Evolutionary conservation across 2,113 vertebrate species (phyloP), one percentile per base, ranked within the genome.

Genomic region (Stomatorhinus ivindoensis): DNA sequence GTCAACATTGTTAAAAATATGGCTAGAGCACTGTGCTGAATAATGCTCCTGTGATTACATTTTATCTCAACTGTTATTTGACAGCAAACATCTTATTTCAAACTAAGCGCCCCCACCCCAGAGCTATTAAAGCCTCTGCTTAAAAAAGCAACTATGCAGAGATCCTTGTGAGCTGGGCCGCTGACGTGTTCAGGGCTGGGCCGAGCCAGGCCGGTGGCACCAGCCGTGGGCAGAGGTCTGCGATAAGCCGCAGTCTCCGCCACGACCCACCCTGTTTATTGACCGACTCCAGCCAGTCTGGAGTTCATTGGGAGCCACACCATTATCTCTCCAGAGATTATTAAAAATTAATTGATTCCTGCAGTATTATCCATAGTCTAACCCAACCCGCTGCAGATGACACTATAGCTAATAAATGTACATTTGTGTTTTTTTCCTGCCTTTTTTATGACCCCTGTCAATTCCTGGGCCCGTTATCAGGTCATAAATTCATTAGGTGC

Each of bases 201-300:
- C n/a, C 46, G 31, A 27, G 35, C 51, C 61, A 1, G 73, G 88
- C 73, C 53, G 51, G 51, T n/a, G 88, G 88, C n/a, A 35, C 73
- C 51, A 48, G 88, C 88, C n/a, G 24, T 58, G 76, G 53, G 35
- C 58, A 58, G 21, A 42, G 80, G 46, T 85, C 61, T 31, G n/a
- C 10, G 88, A 89, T 89, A 89, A 89, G 88, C 76, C 7, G 88
- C 24, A 89, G 51, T 65, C 76, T 55, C 87, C 90, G 69, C 73
- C 91, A 83, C 91, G 92, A 92, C 92, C 92, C 91, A 92, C 94
- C 95, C 93, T 95, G 94, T 94, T 93, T 95, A 95, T 96, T 95
- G 95, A 96, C 95, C 95, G 95, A 95, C 95, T 96, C 95, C 95
- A 94, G 94, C 93, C 95, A 94, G 95, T 96, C 95, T 96, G 95